Conservation (phyloP, 2,797 vertebrate genomes). For the Cryptoprocta ferox region DNA sequence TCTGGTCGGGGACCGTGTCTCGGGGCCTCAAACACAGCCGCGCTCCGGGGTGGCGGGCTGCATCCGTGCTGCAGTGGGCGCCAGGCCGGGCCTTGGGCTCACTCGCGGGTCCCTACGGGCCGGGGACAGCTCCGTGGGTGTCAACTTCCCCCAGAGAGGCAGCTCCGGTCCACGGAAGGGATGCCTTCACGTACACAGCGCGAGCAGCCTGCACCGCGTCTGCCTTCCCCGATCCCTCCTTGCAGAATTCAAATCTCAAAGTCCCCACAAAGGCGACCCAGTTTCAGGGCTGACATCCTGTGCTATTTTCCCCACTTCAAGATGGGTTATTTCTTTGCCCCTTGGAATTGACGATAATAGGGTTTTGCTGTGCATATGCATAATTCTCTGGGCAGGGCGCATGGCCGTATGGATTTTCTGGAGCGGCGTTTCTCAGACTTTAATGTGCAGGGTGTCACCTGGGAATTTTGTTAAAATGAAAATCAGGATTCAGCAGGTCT, state of each 20-base stretch:
- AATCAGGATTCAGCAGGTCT: not conserved
- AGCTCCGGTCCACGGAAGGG: not conserved
- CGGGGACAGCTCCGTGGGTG: not conserved
- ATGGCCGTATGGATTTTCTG: not conserved
- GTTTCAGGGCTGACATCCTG: conserved; percentile 64
- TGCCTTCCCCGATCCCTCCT: conserved; percentile 16
- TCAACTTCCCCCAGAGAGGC: accelerated
- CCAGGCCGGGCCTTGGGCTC: not conserved
- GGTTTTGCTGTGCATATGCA: not conserved
- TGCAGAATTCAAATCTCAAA: conserved; percentile 52
- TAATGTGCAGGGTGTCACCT: not conserved
- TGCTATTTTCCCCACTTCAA: conserved; percentile 63
- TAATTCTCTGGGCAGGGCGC: conserved; percentile 19
- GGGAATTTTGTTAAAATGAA: not conserved
- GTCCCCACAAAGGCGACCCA: conserved; percentile 70
- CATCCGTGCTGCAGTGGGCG: accelerated
- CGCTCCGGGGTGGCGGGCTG: accelerated
- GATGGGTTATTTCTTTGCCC: conserved; percentile 61
- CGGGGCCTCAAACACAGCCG: not conserved
- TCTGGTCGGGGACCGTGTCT: not conserved
- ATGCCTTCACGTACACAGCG: accelerated
- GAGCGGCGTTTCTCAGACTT: not conserved
- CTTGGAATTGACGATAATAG: conserved; percentile 57
- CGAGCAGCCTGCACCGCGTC: not conserved
- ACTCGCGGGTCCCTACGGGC: accelerated